Base-by-base conservation (phyloP, 2,888 invertebrate genomes). In the Plebejus anna region DNA sequence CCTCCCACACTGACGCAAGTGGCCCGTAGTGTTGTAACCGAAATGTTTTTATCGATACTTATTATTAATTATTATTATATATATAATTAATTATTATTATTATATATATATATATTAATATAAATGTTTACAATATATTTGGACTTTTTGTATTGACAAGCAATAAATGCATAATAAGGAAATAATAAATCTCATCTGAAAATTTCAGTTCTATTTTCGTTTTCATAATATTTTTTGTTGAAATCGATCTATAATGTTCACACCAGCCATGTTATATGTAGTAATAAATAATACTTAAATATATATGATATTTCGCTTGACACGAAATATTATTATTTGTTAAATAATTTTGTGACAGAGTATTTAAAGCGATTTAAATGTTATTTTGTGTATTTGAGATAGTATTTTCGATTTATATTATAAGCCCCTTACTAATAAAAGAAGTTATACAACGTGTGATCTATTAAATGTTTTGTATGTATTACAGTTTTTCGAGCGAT, bases 1-100 rank as follows among this genome's bases (percentile, higher is more conserved):
- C 51, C 51, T 51, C 51, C 51, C 51, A 51, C 51, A 51, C 51
- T 4, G 51, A 13, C 11, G 22, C 6, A 66, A 32, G 22, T 66
- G 70, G 70, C 13, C 51, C 61, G 73, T 66, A 66, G 73, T 32
- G 76, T 72, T 76, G 73, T 75, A 71, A 51, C 36, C n/a, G 61
- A 76, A 76, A 66, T 66, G 73, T 76, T 76, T 51, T 75, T 76
- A 76, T 38, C 61, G 61, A 76, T 73, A 28, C 72, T 57, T 72
- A 36, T 9, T 61, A 61, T 51, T 47, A n/a, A 32, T 61, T 66
- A 61, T 72, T 28, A 47, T 28, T 71, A 71, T 71, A 72, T 47
- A 0, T 55, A 55, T 28, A 0, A 32, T 32, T 32, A 32, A 22
- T 22, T 22, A 22, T n/a, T n/a, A 22, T 22, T 22, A 22, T 22